These are phyloP conservation scores for Mastacembelus armatus DNA, from an alignment of 2,797 vertebrate species.

Conservation along the genomic window DNA sequence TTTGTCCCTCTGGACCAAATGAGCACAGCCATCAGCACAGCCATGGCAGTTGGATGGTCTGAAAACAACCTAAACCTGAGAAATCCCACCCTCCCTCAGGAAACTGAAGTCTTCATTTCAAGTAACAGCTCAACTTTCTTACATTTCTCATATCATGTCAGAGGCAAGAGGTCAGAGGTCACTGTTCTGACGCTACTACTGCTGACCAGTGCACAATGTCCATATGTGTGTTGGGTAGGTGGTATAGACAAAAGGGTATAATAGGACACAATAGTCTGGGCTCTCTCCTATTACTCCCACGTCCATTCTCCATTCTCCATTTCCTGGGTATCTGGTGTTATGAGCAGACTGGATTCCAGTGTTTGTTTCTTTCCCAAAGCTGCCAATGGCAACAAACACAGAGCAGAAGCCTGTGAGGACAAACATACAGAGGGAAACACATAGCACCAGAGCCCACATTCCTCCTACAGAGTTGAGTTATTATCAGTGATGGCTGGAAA, in stretches of 20 bases:
- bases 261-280: slow-evolving; percentile 41
- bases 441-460: slow-evolving; percentile 38
- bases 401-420: slow-evolving; percentile 11
- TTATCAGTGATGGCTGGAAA: slow-evolving; percentile 37
- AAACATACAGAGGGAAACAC: slow-evolving; percentile 41
- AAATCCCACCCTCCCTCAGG: no score
- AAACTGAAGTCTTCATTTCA: background rate
- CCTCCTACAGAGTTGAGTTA: slow-evolving; percentile 18
- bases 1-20: no score
- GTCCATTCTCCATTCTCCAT: slow-evolving; percentile 40
- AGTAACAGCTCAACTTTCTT: no score
- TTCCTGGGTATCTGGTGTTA: slow-evolving; percentile 57
- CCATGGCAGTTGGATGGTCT: no score
- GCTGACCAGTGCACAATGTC: slow-evolving; percentile 8
- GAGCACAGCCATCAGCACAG: no score
- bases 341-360: slow-evolving; percentile 5
- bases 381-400: slow-evolving; percentile 61
- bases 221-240: background rate
- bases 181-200: slow-evolving; percentile 18
- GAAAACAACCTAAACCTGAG: no score
- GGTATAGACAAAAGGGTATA: slow-evolving; percentile 40
- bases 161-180: slow-evolving; percentile 49
- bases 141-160: no score
- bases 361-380: slow-evolving; percentile 53
- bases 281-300: slow-evolving; percentile 35